phyloP scores from a whole-genome alignment of 1,140 invertebrate genomes.

The Hylaeus volcanicus region DNA sequence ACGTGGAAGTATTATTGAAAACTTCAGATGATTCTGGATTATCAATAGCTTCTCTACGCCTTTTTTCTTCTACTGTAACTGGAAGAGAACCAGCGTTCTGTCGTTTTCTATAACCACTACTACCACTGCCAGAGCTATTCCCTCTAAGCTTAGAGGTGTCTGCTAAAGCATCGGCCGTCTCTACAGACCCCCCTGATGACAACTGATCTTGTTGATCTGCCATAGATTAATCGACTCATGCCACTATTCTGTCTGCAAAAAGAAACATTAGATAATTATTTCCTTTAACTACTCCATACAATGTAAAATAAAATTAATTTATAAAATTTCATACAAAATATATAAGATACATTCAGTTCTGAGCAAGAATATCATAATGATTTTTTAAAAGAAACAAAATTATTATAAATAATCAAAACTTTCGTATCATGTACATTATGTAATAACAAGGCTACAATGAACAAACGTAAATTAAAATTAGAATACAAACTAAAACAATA shows the following conservation, averaged over 20 bases:
- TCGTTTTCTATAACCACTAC: conserved; percentile 76
- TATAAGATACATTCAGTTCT: not conserved
- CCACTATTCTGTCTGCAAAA: conserved; percentile 80
- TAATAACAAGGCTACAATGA: conserved; percentile 8
- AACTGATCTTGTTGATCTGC: conserved; percentile 82
- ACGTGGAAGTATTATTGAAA: conserved; percentile 61
- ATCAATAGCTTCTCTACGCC: conserved; percentile 72
- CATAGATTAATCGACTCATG: conserved; percentile 82
- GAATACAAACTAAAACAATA: not conserved
- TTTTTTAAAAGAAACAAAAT: not conserved
- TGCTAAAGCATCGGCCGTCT: conserved; percentile 81
- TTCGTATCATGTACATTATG: conserved; percentile 11
- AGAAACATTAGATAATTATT: conserved; percentile 39
- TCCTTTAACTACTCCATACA: not conserved
- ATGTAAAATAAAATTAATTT: not conserved
- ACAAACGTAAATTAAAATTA: not conserved
- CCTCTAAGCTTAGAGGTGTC: conserved; percentile 79
- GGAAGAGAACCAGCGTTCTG: conserved; percentile 74
- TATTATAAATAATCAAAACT: not conserved
- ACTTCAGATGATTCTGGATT: conserved; percentile 67
- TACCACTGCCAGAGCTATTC: conserved; percentile 73
- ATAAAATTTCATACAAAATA: not conserved
- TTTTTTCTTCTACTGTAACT: conserved; percentile 74
- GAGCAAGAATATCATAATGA: not conserved
- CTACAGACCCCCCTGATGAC: conserved; percentile 81